Evolutionary conservation across 2,888 invertebrate genomes (phyloP).

Genomic region (Ceratothoa steindachneri): DNA sequence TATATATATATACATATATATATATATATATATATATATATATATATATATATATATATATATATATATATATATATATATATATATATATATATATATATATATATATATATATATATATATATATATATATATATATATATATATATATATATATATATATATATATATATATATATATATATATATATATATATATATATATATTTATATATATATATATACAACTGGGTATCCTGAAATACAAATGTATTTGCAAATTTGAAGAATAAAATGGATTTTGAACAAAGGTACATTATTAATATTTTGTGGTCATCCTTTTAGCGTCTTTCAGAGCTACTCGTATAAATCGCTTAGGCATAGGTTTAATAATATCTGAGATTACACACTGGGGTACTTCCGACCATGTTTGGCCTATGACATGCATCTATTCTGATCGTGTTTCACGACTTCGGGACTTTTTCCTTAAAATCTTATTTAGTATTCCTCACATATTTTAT

Average conservation of each 20-base stretch:
- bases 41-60: background rate
- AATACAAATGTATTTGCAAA: background rate
- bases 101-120: background rate
- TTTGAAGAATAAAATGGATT: too few species aligned
- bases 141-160: conserved; percentile 12
- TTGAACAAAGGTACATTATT: too few species aligned
- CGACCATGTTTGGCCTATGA: too few species aligned
- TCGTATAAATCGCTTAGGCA: too few species aligned
- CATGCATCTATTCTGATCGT: too few species aligned
- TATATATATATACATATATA: background rate
- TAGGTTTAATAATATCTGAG: too few species aligned
- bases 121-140: conserved; percentile 12
- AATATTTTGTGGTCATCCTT: too few species aligned
- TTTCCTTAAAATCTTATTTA: too few species aligned
- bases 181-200: conserved; percentile 14
- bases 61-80: background rate
- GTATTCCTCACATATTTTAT: too few species aligned
- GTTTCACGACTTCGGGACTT: too few species aligned
- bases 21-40: background rate
- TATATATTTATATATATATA: conserved; percentile 1
- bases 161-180: conserved; percentile 12
- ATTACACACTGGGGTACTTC: too few species aligned
- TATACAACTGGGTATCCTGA: background rate
- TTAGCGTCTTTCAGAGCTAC: too few species aligned
- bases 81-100: background rate